phyloP scores from a whole-genome alignment of 2,797 vertebrate species.

The Acipenser oxyrinchus region DNA sequence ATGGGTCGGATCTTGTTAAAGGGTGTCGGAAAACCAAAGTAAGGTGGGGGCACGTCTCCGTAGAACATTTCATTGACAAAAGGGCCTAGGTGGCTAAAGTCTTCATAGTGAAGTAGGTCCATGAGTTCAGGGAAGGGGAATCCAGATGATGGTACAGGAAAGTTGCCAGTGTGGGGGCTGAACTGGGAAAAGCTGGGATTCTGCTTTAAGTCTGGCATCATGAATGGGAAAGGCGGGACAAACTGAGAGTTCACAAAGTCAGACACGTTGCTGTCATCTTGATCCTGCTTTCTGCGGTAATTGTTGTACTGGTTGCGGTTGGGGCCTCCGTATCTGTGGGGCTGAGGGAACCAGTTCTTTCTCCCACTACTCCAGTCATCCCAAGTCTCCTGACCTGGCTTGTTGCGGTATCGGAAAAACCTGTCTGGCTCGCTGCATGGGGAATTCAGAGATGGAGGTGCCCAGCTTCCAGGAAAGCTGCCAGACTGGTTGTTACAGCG shows the following conservation, averaged over 20 bases:
- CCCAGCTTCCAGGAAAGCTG: slow-evolving; percentile 9
- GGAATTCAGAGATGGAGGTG: background rate
- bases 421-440: slow-evolving; percentile 14
- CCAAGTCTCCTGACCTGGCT: slow-evolving; percentile 19
- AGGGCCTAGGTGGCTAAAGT: slow-evolving; percentile 34
- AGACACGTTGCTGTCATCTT: slow-evolving; percentile 13
- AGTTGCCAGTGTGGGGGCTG: slow-evolving; percentile 18
- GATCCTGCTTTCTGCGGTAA: slow-evolving; percentile 21
- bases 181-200: slow-evolving; percentile 24
- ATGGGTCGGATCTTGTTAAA: slow-evolving; percentile 30
- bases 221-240: slow-evolving; percentile 34
- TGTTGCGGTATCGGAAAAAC: slow-evolving; percentile 23
- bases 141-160: slow-evolving; percentile 18
- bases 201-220: slow-evolving; percentile 36
- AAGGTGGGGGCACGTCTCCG: slow-evolving; percentile 32
- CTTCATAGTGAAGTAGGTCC: slow-evolving; percentile 34
- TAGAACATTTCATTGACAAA: slow-evolving; percentile 33
- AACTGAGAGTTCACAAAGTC: slow-evolving; percentile 43
- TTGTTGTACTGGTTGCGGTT: slow-evolving; percentile 9
- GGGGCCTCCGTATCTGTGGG: background rate
- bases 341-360: slow-evolving; percentile 26
- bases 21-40: slow-evolving; percentile 29
- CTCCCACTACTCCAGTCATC: slow-evolving; percentile 23
- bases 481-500: background rate
- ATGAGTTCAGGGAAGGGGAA: slow-evolving; percentile 41